Conservation (phyloP, 2,888 invertebrate genomes). For the Panzeria rudis region DNA sequence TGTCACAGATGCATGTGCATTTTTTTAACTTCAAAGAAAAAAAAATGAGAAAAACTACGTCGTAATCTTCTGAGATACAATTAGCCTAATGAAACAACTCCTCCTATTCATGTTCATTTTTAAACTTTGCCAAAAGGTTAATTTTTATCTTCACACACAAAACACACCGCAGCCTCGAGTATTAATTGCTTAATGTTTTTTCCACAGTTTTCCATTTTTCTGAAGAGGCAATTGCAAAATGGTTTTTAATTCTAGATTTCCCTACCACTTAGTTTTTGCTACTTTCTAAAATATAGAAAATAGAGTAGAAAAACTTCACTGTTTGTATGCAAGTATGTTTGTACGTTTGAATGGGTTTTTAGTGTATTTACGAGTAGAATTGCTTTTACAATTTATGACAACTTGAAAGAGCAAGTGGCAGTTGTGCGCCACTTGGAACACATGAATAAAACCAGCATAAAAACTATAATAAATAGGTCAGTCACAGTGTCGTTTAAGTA, state of each 20-base stretch:
- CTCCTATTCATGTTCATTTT: constrained; percentile 46
- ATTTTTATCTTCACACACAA: constrained; percentile 23
- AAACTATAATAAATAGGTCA: constrained; percentile 69
- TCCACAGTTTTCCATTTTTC: constrained; percentile 35
- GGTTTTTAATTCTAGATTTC: constrained; percentile 70
- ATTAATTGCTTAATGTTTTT: constrained; percentile 67
- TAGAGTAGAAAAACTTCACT: constrained; percentile 27
- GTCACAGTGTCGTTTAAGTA: constrained; percentile 64
- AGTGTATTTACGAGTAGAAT: constrained; percentile 44
- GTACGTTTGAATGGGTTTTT: constrained; percentile 45
- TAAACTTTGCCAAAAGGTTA: constrained; percentile 69
- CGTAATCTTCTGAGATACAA: constrained; percentile 58
- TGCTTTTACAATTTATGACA: constrained; percentile 70
- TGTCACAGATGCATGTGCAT: no score
- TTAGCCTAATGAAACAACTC: constrained; percentile 59
- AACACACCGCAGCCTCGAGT: constrained; percentile 38
- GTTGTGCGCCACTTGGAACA: constrained; percentile 68
- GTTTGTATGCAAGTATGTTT: not conserved
- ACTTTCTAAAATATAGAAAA: constrained; percentile 56
- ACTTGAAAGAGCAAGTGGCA: constrained; percentile 71
- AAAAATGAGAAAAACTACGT: no score
- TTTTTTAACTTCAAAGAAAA: constrained; percentile 28
- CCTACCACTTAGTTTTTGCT: constrained; percentile 66
- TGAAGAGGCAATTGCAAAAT: constrained; percentile 69
- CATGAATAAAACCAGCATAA: constrained; percentile 65